Conservation (phyloP, 2,113 vertebrate genomes). For the Saimiri boliviensis region DNA sequence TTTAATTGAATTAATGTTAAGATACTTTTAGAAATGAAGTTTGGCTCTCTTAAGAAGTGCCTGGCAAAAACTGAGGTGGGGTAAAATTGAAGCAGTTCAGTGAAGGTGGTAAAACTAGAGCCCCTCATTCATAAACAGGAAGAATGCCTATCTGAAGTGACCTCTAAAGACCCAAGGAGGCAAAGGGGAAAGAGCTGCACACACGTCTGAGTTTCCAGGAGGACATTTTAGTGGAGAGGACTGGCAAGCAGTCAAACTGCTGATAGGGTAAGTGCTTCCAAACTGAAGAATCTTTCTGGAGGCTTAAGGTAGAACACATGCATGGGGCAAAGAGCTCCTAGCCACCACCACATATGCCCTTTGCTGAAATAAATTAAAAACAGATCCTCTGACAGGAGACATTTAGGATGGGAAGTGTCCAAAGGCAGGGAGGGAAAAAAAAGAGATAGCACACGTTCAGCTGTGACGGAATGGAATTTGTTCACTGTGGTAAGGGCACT, state of each 20-base stretch:
- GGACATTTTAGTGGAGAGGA: background rate
- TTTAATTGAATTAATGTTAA: background rate
- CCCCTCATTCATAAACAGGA: background rate
- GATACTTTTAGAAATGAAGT: background rate
- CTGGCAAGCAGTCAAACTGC: background rate
- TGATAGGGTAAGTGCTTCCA: background rate
- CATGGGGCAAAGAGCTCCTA: background rate
- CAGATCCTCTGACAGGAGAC: background rate
- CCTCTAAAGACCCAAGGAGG: background rate
- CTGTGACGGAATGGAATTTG: background rate
- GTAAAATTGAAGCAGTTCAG: background rate
- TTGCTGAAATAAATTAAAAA: background rate
- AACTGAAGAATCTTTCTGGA: background rate
- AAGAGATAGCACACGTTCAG: background rate
- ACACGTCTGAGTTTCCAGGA: background rate
- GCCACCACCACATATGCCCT: background rate
- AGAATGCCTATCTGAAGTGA: background rate
- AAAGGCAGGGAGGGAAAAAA: background rate
- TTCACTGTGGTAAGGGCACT: background rate
- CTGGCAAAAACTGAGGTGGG: background rate
- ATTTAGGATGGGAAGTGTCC: background rate
- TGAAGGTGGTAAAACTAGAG: background rate
- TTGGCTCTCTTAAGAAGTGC: background rate
- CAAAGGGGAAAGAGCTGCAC: fast-evolving
- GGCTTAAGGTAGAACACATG: background rate